Evolutionary conservation across 1,140 invertebrate species (phyloP).

Genomic region (Arctopsyche grandis): DNA sequence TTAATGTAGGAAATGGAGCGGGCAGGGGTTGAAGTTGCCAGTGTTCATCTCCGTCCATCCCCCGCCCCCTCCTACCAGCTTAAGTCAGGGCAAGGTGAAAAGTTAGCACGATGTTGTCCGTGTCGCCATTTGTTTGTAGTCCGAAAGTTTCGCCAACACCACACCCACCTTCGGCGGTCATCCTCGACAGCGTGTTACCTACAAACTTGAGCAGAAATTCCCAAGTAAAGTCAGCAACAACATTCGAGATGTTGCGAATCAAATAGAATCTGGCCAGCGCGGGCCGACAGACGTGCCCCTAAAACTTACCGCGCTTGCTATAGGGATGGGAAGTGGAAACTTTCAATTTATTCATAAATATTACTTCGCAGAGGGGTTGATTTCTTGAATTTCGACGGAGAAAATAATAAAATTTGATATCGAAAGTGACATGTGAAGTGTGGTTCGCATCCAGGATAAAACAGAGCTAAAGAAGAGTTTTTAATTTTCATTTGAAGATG

Average conservation of each 20-base stretch:
- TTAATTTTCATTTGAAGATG: constrained; percentile 18
- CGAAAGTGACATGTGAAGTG: not conserved
- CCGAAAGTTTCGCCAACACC: constrained; percentile 1
- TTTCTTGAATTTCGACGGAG: too few species aligned
- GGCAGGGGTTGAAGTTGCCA: not conserved
- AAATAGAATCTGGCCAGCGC: constrained; percentile 31
- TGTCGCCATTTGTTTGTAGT: constrained; percentile 40
- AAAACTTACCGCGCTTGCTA: not conserved
- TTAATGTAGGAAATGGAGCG: not conserved
- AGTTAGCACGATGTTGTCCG: constrained; percentile 30
- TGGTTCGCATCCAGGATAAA: not conserved
- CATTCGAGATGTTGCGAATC: constrained; percentile 17
- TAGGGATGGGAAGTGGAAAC: not conserved
- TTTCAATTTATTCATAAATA: constrained; percentile 8
- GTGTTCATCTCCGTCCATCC: not conserved
- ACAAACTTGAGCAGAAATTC: constrained; percentile 29
- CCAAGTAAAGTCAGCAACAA: constrained; percentile 16
- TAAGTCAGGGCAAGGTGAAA: constrained; percentile 23
- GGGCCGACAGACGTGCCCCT: not conserved
- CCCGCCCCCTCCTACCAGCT: not conserved
- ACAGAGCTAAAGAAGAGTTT: not conserved
- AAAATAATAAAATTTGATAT: too few species aligned
- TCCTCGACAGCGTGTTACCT: constrained; percentile 42
- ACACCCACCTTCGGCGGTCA: constrained; percentile 36
- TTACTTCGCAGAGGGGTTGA: not conserved